Evolutionary conservation across 2,888 invertebrate species (phyloP).

Genomic region (Andricus curvator): DNA sequence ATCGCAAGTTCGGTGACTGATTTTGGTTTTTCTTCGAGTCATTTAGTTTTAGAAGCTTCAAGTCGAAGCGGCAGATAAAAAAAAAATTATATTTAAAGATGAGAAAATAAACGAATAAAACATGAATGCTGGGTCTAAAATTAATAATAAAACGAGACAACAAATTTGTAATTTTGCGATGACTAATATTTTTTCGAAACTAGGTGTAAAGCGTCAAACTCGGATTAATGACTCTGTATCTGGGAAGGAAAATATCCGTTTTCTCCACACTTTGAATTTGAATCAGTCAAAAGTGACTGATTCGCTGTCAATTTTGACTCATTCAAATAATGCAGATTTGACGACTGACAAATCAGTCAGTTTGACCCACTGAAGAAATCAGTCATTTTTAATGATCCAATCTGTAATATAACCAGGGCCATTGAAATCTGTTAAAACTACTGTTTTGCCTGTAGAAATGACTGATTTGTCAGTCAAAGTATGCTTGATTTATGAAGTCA

Average conservation of each 20-base stretch:
- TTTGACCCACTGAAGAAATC: no score
- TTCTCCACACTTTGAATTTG: background rate
- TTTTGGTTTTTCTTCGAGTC: slow-evolving; percentile 4
- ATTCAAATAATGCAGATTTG: no score
- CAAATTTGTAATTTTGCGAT: background rate
- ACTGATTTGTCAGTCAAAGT: no score
- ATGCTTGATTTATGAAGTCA: no score
- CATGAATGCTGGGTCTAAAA: background rate
- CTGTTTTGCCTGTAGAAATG: no score
- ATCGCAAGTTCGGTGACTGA: slow-evolving; percentile 15
- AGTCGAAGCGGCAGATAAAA: background rate
- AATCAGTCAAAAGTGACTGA: no score
- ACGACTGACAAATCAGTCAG: no score
- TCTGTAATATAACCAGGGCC: no score
- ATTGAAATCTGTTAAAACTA: no score
- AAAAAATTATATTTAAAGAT: slow-evolving; percentile 21
- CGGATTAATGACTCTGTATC: slow-evolving; percentile 29
- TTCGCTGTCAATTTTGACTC: no score
- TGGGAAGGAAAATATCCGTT: slow-evolving; percentile 27
- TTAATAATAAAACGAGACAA: background rate
- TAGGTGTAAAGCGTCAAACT: slow-evolving; percentile 37
- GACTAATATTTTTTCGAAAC: background rate
- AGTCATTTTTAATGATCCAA: no score
- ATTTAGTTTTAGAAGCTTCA: background rate
- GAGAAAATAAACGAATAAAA: slow-evolving; percentile 16